Percentiles rank a stretch among this genome's conserved stretches.
Conservation (phyloP, 2,888 invertebrate species). For the Tanaodytes sp. region DNA sequence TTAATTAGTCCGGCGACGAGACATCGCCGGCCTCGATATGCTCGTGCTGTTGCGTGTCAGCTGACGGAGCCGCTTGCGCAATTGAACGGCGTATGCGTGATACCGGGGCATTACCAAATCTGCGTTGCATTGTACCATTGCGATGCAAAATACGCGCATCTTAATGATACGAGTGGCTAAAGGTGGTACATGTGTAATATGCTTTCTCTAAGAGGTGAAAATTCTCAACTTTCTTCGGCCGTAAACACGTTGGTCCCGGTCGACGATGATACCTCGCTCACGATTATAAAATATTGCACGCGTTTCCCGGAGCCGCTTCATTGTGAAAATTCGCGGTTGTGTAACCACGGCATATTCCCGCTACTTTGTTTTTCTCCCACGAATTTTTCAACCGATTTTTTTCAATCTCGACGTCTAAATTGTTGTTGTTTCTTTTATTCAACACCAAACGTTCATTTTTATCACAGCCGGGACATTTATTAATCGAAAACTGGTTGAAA, state of each 20-base stretch:
- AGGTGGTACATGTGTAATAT: conserved; percentile 58
- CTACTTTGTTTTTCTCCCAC: background rate
- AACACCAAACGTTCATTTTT: too few relatives aligned
- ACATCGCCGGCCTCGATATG: too few relatives aligned
- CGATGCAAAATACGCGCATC: conserved; percentile 25
- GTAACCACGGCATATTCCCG: conserved; percentile 23
- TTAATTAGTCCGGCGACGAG: too few relatives aligned
- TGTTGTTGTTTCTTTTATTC: too few relatives aligned
- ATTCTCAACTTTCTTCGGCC: conserved; percentile 64
- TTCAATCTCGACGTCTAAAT: background rate
- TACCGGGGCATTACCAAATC: conserved; percentile 18
- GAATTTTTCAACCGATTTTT: background rate
- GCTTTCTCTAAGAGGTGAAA: conserved; percentile 66
- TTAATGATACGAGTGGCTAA: conserved; percentile 32
- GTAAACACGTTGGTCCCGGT: conserved; percentile 52
- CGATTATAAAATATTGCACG: conserved; percentile 51
- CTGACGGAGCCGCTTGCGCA: too few relatives aligned
- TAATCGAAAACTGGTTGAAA: too few relatives aligned
- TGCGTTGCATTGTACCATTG: conserved; percentile 38
- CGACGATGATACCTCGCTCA: conserved; percentile 43
- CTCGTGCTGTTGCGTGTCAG: too few relatives aligned
- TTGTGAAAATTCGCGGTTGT: conserved; percentile 37
- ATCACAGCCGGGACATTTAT: too few relatives aligned
- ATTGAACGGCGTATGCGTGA: conserved; percentile 3
- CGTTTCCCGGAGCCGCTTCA: conserved; percentile 35